Evolutionary conservation across 1,140 invertebrate genomes (phyloP).

Genomic region (Bombyx mori): DNA sequence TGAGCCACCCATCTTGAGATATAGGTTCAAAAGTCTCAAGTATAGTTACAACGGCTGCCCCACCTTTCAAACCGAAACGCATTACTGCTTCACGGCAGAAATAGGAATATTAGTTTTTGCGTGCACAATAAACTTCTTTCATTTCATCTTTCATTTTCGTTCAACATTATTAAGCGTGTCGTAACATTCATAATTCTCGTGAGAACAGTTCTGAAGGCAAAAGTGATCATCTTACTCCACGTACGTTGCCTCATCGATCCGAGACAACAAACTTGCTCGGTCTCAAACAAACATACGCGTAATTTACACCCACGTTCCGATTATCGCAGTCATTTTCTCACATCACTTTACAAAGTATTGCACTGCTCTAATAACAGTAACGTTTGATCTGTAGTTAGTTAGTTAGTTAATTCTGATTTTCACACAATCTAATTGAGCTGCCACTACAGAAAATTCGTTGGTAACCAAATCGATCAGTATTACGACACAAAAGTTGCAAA

Average conservation of each 20-base stretch:
- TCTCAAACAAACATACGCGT: constrained; percentile 48
- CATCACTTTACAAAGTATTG: constrained; percentile 37
- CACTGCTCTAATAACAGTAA: constrained; percentile 23
- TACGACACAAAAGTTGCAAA: constrained; percentile 22
- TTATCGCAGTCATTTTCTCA: constrained; percentile 50
- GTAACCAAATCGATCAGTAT: constrained; percentile 35
- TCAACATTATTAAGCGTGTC: background rate
- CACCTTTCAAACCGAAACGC: no score
- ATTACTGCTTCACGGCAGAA: no score
- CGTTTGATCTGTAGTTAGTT: constrained; percentile 24
- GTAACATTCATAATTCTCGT: background rate
- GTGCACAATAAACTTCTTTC: background rate
- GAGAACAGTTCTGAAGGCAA: constrained; percentile 22
- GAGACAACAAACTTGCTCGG: constrained; percentile 28
- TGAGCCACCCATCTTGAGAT: no score
- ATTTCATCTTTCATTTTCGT: background rate
- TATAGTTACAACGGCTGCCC: no score
- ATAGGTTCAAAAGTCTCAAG: no score
- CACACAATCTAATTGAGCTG: constrained; percentile 37
- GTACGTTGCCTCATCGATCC: constrained; percentile 43
- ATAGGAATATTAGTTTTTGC: no score
- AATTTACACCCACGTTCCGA: constrained; percentile 53
- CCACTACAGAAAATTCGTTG: constrained; percentile 17
- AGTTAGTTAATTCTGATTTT: constrained; percentile 26
- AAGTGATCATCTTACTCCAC: constrained; percentile 40